Base-by-base conservation (phyloP, 2,888 invertebrate species). In the Polyommatus icarus region DNA sequence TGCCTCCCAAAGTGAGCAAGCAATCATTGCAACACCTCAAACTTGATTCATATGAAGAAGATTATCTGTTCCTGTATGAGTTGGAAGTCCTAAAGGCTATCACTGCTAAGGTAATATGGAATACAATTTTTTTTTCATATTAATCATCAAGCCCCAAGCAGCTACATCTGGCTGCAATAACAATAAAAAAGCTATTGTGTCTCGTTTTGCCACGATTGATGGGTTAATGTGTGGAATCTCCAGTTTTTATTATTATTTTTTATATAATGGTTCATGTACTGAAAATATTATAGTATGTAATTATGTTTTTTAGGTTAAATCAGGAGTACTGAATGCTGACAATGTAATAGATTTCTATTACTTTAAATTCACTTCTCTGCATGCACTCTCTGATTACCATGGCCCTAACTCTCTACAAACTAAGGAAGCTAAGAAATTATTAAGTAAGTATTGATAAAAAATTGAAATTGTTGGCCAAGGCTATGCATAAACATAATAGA, bases 301-400 rank as follows among this genome's bases (percentile, higher is more conserved):
- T n/a, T 10, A 10, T n/a, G 40, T 40, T 36, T 73, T 84, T 57
- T 82, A 95, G 95, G 85, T 95, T 6, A 85, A 90, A 77, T 85
- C 89, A 78, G 94, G 95, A 71, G 91, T 86, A 0, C 86, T 95
- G 8, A 87, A 88, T 76, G 88, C 94, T 76, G 96, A 96, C 84
- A 94, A 95, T 78, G 88, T 94, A 76, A 93, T 96, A 76, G 96
- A 96, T 86, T 93, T 96, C 83, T 96, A 95, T 86, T 96, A 96
- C 95, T 94, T 97, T 82, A 95, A 95, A 79, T 91, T 96, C 81
- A 90, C 94, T 71, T 95, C 95, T 12, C 91, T 97, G 32, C 96
- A 96, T 84, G 92, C 95, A 12, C 87, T 97, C 29, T 92, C 95
- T 20, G 96, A 96, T 84, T 90, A 91, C 78, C 95, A 97, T 86